Conservation (phyloP, 2,888 invertebrate genomes). For the Iphiclides podalirius region DNA sequence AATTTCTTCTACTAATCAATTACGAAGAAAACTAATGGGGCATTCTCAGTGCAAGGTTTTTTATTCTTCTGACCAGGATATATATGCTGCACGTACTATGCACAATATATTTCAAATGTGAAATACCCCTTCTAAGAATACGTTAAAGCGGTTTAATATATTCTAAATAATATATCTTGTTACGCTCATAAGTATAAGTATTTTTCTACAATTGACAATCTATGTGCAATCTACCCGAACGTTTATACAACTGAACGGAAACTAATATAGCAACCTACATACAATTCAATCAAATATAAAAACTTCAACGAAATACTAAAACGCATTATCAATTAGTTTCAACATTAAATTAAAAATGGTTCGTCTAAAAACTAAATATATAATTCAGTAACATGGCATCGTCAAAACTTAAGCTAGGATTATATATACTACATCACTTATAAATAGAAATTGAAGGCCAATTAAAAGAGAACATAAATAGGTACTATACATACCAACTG, state of each 20-base stretch:
- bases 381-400: constrained; percentile 61
- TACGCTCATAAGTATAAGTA: background rate
- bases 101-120: too few relatives aligned
- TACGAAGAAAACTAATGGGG: too few relatives aligned
- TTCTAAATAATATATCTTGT: too few relatives aligned
- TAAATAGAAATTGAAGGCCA: constrained; percentile 58
- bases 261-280: too few relatives aligned
- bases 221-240: constrained; percentile 32
- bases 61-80: too few relatives aligned
- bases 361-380: constrained; percentile 35
- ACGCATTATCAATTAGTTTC: constrained; percentile 65
- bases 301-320: constrained; percentile 70
- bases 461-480: constrained; percentile 37
- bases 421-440: constrained; percentile 39
- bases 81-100: too few relatives aligned
- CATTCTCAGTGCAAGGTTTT: too few relatives aligned
- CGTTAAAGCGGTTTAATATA: too few relatives aligned
- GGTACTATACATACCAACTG: constrained; percentile 24
- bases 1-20: too few relatives aligned
- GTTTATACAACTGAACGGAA: constrained; percentile 21
- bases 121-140: too few relatives aligned
- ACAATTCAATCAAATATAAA: constrained; percentile 29
- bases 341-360: constrained; percentile 36
- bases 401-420: constrained; percentile 28
- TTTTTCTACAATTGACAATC: constrained; percentile 40